Percentiles rank a stretch among this genome's conserved stretches.
These are phyloP conservation scores for Fragum sueziense DNA, from an alignment of 2,888 invertebrate genomes.

Conservation along the genomic window DNA sequence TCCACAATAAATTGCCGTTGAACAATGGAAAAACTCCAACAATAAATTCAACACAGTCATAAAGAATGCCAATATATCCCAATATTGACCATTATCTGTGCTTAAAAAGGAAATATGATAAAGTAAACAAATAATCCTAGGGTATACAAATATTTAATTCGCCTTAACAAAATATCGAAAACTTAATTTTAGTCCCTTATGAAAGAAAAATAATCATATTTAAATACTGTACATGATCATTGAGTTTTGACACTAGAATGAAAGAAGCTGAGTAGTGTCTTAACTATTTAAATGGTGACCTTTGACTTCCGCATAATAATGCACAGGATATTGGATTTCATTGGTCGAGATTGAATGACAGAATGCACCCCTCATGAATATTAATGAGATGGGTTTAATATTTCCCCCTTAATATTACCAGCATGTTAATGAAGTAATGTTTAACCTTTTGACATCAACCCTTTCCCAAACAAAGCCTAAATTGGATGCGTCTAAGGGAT, in stretches of 20 bases:
- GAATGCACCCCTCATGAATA: slow-evolving; percentile 24
- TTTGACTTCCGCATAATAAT: slow-evolving; percentile 55
- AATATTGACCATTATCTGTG: neutral
- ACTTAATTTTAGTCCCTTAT: neutral
- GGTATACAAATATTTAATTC: slow-evolving; percentile 2
- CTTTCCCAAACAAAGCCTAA: too few species aligned
- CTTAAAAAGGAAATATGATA: neutral
- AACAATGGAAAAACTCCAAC: too few species aligned
- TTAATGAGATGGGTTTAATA: slow-evolving; percentile 14
- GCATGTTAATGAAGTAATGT: neutral
- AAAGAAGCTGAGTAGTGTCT: slow-evolving; percentile 2
- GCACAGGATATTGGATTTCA: slow-evolving; percentile 29
- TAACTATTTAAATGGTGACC: slow-evolving; percentile 53
- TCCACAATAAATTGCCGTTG: too few species aligned
- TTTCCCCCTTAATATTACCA: neutral
- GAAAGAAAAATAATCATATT: neutral
- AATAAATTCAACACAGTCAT: too few species aligned
- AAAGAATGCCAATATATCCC: neutral
- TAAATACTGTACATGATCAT: neutral
- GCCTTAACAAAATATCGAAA: neutral
- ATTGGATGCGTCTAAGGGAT: too few species aligned
- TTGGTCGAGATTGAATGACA: slow-evolving; percentile 35
- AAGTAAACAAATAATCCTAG: slow-evolving; percentile 6
- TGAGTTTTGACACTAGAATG: neutral
- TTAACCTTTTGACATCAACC: slow-evolving; percentile 12